phyloP scores from a whole-genome alignment of 1,140 invertebrate genomes.

The Drosophila arizonae region DNA sequence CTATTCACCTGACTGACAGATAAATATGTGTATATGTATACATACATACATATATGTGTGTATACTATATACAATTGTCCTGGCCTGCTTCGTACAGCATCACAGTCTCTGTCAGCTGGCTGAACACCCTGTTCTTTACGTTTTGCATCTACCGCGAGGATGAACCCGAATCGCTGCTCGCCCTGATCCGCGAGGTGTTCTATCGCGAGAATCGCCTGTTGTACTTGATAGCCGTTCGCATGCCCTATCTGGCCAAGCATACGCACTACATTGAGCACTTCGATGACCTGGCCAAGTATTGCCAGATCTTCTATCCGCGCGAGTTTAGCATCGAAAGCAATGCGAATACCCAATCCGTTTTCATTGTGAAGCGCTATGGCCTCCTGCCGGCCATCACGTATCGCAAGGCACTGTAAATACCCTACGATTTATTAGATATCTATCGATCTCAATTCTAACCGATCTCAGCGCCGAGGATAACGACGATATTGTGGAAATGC shows the following conservation, averaged over 20 bases:
- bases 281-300: constrained; percentile 40
- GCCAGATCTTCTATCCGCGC: constrained; percentile 45
- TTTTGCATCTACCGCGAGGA: constrained; percentile 53
- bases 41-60: too few species aligned
- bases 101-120: constrained; percentile 35
- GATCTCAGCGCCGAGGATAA: constrained; percentile 66
- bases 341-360: constrained; percentile 50
- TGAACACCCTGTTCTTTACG: constrained; percentile 65
- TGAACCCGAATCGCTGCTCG: constrained; percentile 6
- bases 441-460: not conserved
- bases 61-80: not conserved
- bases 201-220: constrained; percentile 49
- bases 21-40: not conserved
- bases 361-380: constrained; percentile 38
- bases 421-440: not conserved
- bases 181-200: constrained; percentile 46
- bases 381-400: constrained; percentile 54
- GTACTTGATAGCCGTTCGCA: constrained; percentile 50
- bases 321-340: constrained; percentile 44
- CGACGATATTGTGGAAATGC: constrained; percentile 68
- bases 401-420: constrained; percentile 66
- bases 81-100: constrained; percentile 25
- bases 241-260: constrained; percentile 10
- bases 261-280: constrained; percentile 36
- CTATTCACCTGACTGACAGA: not conserved